These are phyloP conservation scores for Idaea straminata DNA, from an alignment of 2,888 invertebrate genomes.

Conservation along the genomic window DNA sequence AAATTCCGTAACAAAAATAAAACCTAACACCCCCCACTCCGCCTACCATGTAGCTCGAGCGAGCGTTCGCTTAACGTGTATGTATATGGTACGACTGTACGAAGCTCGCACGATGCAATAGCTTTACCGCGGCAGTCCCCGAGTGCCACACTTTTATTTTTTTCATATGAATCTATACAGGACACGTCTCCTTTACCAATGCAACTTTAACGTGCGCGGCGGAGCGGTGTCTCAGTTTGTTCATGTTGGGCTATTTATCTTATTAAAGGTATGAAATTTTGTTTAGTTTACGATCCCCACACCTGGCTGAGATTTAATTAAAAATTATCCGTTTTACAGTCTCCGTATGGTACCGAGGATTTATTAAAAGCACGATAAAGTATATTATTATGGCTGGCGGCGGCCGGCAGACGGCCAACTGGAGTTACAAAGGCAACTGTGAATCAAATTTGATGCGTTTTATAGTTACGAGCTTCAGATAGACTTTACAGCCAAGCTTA, in stretches of 20 bases:
- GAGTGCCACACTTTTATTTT: too few species aligned
- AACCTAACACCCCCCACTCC: too few species aligned
- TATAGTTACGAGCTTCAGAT: slow-evolving; percentile 61
- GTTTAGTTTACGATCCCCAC: slow-evolving; percentile 51
- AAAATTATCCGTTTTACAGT: slow-evolving; percentile 61
- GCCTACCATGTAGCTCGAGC: too few species aligned
- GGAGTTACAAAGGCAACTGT: slow-evolving; percentile 58
- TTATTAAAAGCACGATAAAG: slow-evolving; percentile 66
- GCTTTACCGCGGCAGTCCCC: too few species aligned
- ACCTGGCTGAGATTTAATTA: slow-evolving; percentile 68
- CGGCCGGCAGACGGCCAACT: slow-evolving; percentile 51
- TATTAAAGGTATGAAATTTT: slow-evolving; percentile 45
- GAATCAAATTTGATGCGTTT: slow-evolving; percentile 66
- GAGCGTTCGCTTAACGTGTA: too few species aligned
- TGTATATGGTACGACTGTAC: too few species aligned
- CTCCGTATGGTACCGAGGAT: slow-evolving; percentile 45
- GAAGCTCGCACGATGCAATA: too few species aligned
- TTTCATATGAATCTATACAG: too few species aligned
- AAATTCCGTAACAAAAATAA: too few species aligned
- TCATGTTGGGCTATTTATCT: not conserved
- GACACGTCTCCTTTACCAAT: too few species aligned
- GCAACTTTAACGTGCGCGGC: not conserved
- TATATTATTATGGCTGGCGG: slow-evolving; percentile 51
- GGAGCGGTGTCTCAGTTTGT: not conserved
- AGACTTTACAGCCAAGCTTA: slow-evolving; percentile 54